Evolutionary conservation across 2,888 invertebrate species (phyloP).

Genomic region (Tyria jacobaeae): DNA sequence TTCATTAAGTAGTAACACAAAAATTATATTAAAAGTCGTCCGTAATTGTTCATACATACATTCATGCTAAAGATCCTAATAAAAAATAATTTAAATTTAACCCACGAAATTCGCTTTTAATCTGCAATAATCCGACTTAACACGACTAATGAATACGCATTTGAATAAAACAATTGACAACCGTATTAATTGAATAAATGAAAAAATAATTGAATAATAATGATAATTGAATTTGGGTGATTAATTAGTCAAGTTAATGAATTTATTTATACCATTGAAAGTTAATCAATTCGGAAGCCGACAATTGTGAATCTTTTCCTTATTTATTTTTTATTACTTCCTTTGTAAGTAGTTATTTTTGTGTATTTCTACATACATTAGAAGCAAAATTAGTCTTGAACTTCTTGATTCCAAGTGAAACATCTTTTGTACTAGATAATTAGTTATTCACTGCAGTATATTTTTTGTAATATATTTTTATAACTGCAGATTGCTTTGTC

Average conservation of each 20-base stretch:
- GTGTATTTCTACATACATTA: conserved; percentile 16
- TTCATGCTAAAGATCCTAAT: background rate
- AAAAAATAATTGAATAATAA: conserved; percentile 43
- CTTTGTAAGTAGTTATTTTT: conserved; percentile 31
- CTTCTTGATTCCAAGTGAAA: background rate
- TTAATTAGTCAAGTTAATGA: conserved; percentile 35
- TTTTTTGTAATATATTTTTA: too few species aligned
- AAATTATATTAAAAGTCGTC: background rate
- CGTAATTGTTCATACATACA: background rate
- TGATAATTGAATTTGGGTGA: conserved; percentile 41
- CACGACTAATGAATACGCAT: conserved; percentile 26
- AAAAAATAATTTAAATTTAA: background rate
- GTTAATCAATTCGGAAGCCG: conserved; percentile 58
- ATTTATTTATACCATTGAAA: conserved; percentile 49
- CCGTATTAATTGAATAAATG: conserved; percentile 31
- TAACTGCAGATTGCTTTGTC: background rate
- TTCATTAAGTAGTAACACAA: too few species aligned
- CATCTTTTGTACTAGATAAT: background rate
- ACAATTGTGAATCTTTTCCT: conserved; percentile 56
- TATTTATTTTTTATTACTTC: conserved; percentile 50
- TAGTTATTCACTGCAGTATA: background rate
- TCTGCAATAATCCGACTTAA: conserved; percentile 2
- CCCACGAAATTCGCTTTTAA: background rate
- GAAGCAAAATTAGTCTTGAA: background rate
- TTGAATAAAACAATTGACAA: conserved; percentile 35